phyloP scores from a whole-genome alignment of 2,797 vertebrate genomes.

The Saxicola maurus region DNA sequence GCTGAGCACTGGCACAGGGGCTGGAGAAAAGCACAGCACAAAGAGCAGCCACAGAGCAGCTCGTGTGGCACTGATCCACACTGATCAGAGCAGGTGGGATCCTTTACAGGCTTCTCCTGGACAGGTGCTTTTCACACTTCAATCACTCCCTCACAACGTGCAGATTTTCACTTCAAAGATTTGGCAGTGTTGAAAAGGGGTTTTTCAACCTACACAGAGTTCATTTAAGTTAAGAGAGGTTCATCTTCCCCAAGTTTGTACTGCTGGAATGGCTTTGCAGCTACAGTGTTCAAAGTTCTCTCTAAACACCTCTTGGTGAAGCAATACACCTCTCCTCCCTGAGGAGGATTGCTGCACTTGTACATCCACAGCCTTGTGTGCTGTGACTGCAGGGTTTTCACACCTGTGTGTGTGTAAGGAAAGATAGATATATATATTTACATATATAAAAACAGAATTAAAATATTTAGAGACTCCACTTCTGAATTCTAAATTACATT shows the following conservation, averaged over 20 bases:
- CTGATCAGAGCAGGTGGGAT: background rate
- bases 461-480: background rate
- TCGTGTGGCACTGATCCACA: background rate
- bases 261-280: background rate
- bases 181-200: background rate
- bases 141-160: conserved; percentile 4
- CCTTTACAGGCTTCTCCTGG: background rate
- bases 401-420: rapidly evolving
- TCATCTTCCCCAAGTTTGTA: conserved; percentile 19
- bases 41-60: background rate
- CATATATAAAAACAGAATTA: background rate
- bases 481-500: background rate
- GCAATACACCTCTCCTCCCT: background rate
- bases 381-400: background rate
- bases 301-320: background rate
- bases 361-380: rapidly evolving
- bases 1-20: background rate
- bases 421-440: background rate
- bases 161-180: conserved; percentile 40
- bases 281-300: background rate
- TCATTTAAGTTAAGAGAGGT: conserved; percentile 22
- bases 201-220: conserved; percentile 41
- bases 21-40: background rate
- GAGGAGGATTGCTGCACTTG: background rate
- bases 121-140: conserved; percentile 42